A percentile compares a stretch with the other conserved stretches of the same genome.
phyloP scores from a whole-genome alignment of 2,888 invertebrate species.

The Cryptus viduatorius region DNA sequence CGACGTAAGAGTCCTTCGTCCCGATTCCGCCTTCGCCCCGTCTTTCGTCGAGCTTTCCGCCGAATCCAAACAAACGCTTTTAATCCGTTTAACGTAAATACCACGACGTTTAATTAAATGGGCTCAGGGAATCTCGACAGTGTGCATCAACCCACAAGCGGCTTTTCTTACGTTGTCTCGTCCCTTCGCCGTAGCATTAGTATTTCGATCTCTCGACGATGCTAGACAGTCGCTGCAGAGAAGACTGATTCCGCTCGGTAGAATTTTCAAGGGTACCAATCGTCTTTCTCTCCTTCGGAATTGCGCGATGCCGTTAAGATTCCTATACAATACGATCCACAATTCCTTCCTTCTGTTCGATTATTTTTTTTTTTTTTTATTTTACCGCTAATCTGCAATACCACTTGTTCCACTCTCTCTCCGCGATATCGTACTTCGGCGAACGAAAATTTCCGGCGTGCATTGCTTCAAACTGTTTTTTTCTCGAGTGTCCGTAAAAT shows the following conservation, averaged over 20 bases:
- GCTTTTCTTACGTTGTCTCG: conserved; percentile 42
- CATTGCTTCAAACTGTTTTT: conserved; percentile 51
- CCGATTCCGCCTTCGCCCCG: conserved; percentile 55
- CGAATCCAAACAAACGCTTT: conserved; percentile 76
- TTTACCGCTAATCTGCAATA: background rate
- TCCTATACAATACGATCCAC: conserved; percentile 12
- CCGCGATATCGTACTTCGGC: conserved; percentile 24
- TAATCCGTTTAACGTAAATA: conserved; percentile 81
- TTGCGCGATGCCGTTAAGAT: background rate
- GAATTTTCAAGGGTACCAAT: conserved; percentile 11
- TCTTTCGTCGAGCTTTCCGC: conserved; percentile 50
- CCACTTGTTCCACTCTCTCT: conserved; percentile 44
- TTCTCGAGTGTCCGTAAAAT: conserved; percentile 62
- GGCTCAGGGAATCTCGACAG: conserved; percentile 27
- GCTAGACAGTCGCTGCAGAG: background rate
- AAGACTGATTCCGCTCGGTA: conserved; percentile 18
- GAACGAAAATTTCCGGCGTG: conserved; percentile 42
- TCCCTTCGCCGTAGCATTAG: background rate
- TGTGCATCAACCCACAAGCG: conserved; percentile 34
- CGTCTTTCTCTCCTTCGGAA: background rate
- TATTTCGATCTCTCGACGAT: background rate
- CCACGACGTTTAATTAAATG: conserved; percentile 77
- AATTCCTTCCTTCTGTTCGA: background rate
- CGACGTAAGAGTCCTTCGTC: conserved; percentile 2
- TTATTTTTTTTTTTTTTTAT: conserved; percentile 16